Evolutionary conservation across 2,113 vertebrate genomes (phyloP), one percentile per base, ranked within the genome.

Genomic region (Megaceryle maxima): DNA sequence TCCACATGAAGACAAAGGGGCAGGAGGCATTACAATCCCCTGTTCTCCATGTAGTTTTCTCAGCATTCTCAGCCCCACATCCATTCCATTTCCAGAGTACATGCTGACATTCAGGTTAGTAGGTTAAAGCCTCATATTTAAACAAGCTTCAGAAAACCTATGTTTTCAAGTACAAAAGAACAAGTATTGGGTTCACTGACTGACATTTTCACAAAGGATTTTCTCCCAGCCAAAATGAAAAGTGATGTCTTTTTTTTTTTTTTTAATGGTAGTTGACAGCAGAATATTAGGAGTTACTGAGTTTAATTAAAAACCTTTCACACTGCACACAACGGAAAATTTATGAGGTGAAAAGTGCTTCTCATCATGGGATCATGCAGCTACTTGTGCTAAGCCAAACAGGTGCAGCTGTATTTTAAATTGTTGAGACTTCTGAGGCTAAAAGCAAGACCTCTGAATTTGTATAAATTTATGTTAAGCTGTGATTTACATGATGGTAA

Each of bases 231-330:
- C 66, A 84, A 70, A 83, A 75, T 33, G 31, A 93, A 29, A 93
- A 91, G 6, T 29, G 3, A 78, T 80, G 15, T 62, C 3, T 44
- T 48, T 70, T 62, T n/a, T 25, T n/a, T 25, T 26, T 48, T 69
- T 55, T 57, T 41, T 85, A 14, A 73, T 43, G 37, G 56, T 39
- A 93, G 37, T 50, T 86, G 46, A 83, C 68, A 94, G 56, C 51
- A 84, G 60, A 93, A 64, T 93, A 88, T 82, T 44, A 75, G 50
- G 51, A 84, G 25, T 92, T 92, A 80, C 60, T 37, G 51, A 90
- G 48, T 86, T 95, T 88, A 88, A 92, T 94, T 82, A 87, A 88
- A 86, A 96, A 44, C 11, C n/a, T 88, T 88, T 94, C 83, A 78
- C 46, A 37, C 9, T 24, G 51, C 55, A 90, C 67, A 95, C 46